Conservation (phyloP, 2,888 invertebrate genomes). For the Tachina fera region DNA sequence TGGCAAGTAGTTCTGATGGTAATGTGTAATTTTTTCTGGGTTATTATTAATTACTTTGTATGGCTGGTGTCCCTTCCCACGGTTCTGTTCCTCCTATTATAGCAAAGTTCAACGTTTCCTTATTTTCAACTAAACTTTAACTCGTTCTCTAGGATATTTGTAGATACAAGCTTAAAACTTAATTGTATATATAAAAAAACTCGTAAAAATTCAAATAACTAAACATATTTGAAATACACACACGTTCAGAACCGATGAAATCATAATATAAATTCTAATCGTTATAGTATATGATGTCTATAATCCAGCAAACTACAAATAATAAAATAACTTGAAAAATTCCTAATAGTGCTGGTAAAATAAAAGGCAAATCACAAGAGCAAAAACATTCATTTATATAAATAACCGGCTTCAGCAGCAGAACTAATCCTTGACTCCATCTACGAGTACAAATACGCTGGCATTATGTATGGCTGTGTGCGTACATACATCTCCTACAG, state of each 20-base stretch:
- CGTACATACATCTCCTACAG: constrained; percentile 3
- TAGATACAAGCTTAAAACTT: too few relatives aligned
- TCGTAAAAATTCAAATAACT: background rate
- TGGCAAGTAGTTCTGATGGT: too few relatives aligned
- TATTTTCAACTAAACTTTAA: too few relatives aligned
- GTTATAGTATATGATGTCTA: background rate
- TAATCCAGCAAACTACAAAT: constrained; percentile 21
- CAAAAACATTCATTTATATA: constrained; percentile 37
- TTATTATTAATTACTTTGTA: too few relatives aligned
- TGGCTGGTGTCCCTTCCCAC: too few relatives aligned
- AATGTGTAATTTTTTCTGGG: too few relatives aligned
- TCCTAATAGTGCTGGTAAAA: constrained; percentile 38
- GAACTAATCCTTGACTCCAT: constrained; percentile 2
- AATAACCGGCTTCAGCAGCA: background rate
- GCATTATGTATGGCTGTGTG: background rate
- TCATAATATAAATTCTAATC: constrained; percentile 8
- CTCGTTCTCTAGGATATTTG: too few relatives aligned
- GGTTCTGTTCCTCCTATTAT: too few relatives aligned
- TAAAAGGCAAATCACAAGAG: constrained; percentile 27
- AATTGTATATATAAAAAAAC: too few relatives aligned
- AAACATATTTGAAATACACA: constrained; percentile 12
- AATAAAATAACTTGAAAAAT: constrained; percentile 65
- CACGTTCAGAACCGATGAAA: constrained; percentile 3
- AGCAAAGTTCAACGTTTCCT: too few relatives aligned
- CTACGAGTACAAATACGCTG: background rate